A percentile compares a stretch with the other conserved stretches of the same genome.
These are phyloP conservation scores for Leptodactylus fallax DNA, from an alignment of 2,797 vertebrate species.

Conservation along the genomic window DNA sequence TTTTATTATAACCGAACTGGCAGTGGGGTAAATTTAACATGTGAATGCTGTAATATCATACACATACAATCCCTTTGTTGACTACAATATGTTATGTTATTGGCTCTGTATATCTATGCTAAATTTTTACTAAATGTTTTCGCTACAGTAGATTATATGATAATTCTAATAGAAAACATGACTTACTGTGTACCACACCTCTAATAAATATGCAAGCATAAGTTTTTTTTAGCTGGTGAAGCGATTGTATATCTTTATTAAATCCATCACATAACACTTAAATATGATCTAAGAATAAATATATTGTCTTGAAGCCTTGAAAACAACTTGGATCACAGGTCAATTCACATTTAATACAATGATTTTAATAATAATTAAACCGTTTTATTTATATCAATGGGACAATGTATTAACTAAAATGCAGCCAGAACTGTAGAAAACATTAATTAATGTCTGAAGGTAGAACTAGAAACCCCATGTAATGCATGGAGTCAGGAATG, in stretches of 20 bases:
- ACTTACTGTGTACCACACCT: not conserved
- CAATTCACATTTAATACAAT: not conserved
- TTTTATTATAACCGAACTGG: too few species aligned
- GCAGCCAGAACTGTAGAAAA: not conserved
- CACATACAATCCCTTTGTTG: too few species aligned
- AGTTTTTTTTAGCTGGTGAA: not conserved
- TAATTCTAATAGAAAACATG: not conserved
- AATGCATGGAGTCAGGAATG: not conserved
- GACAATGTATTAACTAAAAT: not conserved
- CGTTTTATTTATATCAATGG: not conserved
- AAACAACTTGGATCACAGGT: not conserved
- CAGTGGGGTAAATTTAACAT: too few species aligned
- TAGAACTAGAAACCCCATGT: not conserved
- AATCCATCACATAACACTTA: not conserved
- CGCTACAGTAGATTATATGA: not conserved
- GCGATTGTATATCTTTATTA: not conserved
- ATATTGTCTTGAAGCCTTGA: not conserved
- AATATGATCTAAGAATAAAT: not conserved
- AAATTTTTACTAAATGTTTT: too few species aligned
- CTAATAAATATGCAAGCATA: not conserved
- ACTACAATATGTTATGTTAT: too few species aligned
- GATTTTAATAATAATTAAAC: conserved; percentile 10
- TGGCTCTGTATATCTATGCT: too few species aligned
- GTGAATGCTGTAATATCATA: too few species aligned
- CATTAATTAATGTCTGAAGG: not conserved